Evolutionary conservation across 2,888 invertebrate species (phyloP).

Genomic region (Agapetus fuscipes): DNA sequence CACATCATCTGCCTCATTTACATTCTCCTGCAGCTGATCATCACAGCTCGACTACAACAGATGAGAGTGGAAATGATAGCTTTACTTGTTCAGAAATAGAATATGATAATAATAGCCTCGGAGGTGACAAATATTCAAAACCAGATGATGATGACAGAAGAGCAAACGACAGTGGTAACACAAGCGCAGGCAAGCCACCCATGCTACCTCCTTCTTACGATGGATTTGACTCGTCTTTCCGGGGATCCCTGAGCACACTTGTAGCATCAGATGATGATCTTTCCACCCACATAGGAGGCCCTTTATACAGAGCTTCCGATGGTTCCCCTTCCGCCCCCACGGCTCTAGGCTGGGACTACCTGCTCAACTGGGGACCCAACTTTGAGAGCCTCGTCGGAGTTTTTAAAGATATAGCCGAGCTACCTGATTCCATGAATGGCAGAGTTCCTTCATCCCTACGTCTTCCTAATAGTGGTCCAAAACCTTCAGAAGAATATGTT

Average conservation of each 20-base stretch:
- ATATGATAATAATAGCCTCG: slow-evolving; percentile 83
- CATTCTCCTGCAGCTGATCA: slow-evolving; percentile 66
- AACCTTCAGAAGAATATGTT: slow-evolving; percentile 87
- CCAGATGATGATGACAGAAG: slow-evolving; percentile 53
- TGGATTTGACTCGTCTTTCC: slow-evolving; percentile 88
- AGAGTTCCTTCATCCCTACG: slow-evolving; percentile 64
- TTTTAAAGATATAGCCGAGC: slow-evolving; percentile 91
- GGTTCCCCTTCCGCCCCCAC: slow-evolving; percentile 67
- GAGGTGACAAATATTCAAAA: slow-evolving; percentile 64
- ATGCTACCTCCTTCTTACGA: slow-evolving; percentile 74
- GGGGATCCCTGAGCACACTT: slow-evolving; percentile 86
- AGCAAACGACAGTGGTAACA: slow-evolving; percentile 43
- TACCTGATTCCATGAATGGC: slow-evolving; percentile 74
- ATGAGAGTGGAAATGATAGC: slow-evolving; percentile 92
- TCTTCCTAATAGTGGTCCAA: slow-evolving; percentile 67
- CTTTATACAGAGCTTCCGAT: slow-evolving; percentile 67
- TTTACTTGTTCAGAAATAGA: slow-evolving; percentile 98
- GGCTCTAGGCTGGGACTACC: slow-evolving; percentile 86
- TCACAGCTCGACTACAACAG: slow-evolving; percentile 74
- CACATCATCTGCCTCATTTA: slow-evolving; percentile 60
- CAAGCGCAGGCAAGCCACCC: slow-evolving; percentile 49
- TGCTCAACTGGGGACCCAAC: slow-evolving; percentile 93
- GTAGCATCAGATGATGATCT: slow-evolving; percentile 91
- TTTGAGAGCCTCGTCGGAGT: slow-evolving; percentile 93
- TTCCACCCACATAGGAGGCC: slow-evolving; percentile 69